phyloP scores from a whole-genome alignment of 1,140 invertebrate genomes.

The Hermatobates lingyangjiaoensis region DNA sequence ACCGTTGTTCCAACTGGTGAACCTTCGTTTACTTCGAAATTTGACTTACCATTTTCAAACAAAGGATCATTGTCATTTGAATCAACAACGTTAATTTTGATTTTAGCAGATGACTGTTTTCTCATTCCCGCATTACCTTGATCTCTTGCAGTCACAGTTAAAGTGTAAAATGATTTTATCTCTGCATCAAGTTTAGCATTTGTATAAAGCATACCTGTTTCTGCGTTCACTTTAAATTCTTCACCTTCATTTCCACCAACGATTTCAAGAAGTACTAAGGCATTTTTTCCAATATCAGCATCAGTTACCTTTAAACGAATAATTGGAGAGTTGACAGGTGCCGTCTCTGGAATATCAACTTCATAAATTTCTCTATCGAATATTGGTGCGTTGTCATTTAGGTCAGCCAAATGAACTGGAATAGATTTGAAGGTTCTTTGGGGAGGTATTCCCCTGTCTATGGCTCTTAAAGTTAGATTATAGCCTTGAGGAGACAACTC shows the following conservation, averaged over 20 bases:
- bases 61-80: conserved; percentile 83
- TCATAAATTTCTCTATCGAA: conserved; percentile 79
- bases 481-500: conserved; percentile 57
- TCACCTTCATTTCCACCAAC: conserved; percentile 79
- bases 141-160: conserved; percentile 80
- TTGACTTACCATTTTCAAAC: conserved; percentile 50
- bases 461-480: conserved; percentile 67
- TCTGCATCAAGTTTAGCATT: conserved; percentile 72
- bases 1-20: conserved; percentile 65
- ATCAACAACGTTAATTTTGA: conserved; percentile 72
- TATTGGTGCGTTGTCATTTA: conserved; percentile 69
- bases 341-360: conserved; percentile 68
- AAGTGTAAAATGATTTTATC: conserved; percentile 63
- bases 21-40: conserved; percentile 63
- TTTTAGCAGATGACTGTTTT: conserved; percentile 71
- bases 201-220: conserved; percentile 78
- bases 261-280: conserved; percentile 68
- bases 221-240: conserved; percentile 69
- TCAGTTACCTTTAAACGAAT: conserved; percentile 71
- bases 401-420: conserved; percentile 54
- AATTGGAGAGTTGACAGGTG: conserved; percentile 71
- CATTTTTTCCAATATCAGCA: conserved; percentile 61
- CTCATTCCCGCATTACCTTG: conserved; percentile 64
- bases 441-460: conserved; percentile 62
- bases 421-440: conserved; percentile 52